Conservation (phyloP, 2,888 invertebrate genomes). For the Entomobrya multifasciata region DNA sequence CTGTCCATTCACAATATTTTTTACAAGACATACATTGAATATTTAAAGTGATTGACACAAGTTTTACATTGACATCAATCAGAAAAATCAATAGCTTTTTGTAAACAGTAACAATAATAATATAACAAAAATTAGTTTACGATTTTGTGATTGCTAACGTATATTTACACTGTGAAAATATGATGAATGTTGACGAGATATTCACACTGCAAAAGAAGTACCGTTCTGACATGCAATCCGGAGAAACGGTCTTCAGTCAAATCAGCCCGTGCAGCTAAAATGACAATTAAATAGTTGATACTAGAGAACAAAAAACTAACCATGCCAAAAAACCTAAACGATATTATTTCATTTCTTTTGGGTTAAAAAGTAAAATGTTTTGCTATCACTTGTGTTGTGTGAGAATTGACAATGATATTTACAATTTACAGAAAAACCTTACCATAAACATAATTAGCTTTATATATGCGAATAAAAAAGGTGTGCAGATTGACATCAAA, state of each 20-base stretch:
- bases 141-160: neutral
- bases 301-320: neutral
- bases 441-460: neutral
- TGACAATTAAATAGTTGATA: neutral
- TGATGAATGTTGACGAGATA: slow-evolving; percentile 6
- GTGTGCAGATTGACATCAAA: slow-evolving; percentile 19
- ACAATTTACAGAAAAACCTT: slow-evolving; percentile 6
- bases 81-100: too few relatives aligned
- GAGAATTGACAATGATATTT: slow-evolving; percentile 1
- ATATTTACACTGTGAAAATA: slow-evolving; percentile 23
- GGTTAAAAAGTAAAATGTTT: slow-evolving; percentile 12
- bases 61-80: slow-evolving; percentile 1
- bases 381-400: slow-evolving; percentile 31
- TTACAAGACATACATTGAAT: neutral
- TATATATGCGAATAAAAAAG: slow-evolving; percentile 17
- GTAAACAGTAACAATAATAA: neutral
- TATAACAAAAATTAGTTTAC: neutral
- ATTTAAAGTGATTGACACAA: neutral
- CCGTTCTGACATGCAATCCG: neutral
- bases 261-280: neutral
- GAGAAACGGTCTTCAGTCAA: too few relatives aligned
- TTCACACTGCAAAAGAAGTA: neutral
- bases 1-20: neutral
- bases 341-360: neutral
- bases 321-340: neutral